Evolutionary conservation across 2,113 vertebrate genomes (phyloP), one percentile per base, ranked within the genome.

Genomic region (Microcebus ravelobensis): DNA sequence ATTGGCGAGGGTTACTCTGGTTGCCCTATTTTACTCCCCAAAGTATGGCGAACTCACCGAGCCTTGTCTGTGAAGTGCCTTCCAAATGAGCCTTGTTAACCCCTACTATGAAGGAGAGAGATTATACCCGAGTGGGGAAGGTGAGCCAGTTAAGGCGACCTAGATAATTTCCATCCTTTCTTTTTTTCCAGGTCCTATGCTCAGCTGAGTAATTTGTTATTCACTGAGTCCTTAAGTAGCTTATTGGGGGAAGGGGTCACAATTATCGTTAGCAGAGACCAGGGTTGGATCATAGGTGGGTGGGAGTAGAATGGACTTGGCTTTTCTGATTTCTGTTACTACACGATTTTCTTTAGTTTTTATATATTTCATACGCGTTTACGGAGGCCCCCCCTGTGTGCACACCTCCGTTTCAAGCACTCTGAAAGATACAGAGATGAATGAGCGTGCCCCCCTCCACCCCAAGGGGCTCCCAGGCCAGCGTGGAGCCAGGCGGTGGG

Each of bases 31-130:
- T 94, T 68, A 83, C 90, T 90, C 84, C 73, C 89, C 48, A 65
- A 74, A 81, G 67, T 14, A 57, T 1, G 67, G 71, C 61, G 55
- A 93, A 68, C 21, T 93, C 91, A 93, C 87, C 70, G 87, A 96
- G 63, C 20, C 76, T 67, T 36, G 70, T 12, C 27, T 83, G 71
- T 88, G 73, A 96, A 93, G 68, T 34, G 82, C 39, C 87, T 68
- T 90, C 90, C 52, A 85, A 90, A 81, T 79, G 25, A 89, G 61
- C 36, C 82, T 89, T 27, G 25, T 80, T 59, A 86, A 57, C 61
- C 87, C 65, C 68, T 52, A 29, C 48, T 8, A 0, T 27, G 71
- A 85, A 86, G 63, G 39, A 50, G 18, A 79, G 36, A 84, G 25
- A 65, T 87, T 57, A 74, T 0, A 45, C 11, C 20, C 2, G 1